Evolutionary conservation across 1,140 invertebrate species (phyloP).

Genomic region (Andrena cerasifolii): DNA sequence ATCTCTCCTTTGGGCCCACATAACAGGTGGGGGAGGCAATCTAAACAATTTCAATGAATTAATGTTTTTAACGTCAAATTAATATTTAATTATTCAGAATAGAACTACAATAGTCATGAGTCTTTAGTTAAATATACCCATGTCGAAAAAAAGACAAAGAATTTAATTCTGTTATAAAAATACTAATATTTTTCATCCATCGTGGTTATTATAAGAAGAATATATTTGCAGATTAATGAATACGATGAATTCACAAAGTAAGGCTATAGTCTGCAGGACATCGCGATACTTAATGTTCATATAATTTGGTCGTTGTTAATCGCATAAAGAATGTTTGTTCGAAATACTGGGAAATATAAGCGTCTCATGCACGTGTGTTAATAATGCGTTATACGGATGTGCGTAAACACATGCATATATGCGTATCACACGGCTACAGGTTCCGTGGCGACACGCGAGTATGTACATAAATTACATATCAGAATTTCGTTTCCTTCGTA

Average conservation of each 20-base stretch:
- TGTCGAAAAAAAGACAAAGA: too few species aligned
- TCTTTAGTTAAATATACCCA: background rate
- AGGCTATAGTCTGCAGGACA: background rate
- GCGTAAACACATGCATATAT: background rate
- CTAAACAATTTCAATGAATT: conserved; percentile 70
- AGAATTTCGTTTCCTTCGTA: background rate
- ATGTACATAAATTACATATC: background rate
- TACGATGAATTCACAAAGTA: background rate
- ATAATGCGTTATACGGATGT: too few species aligned
- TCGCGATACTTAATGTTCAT: too few species aligned
- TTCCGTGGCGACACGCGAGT: too few species aligned
- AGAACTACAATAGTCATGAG: background rate
- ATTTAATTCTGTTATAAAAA: too few species aligned
- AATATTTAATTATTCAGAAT: background rate
- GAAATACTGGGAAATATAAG: too few species aligned
- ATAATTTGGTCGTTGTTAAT: too few species aligned
- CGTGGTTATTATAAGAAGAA: too few species aligned
- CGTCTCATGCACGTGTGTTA: too few species aligned
- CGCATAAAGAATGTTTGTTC: too few species aligned
- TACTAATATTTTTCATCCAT: too few species aligned
- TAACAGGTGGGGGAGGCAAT: conserved; percentile 89
- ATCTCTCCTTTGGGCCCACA: conserved; percentile 94
- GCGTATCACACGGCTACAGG: background rate
- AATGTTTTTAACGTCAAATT: conserved; percentile 4
- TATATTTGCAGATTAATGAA: background rate